These are phyloP conservation scores for Cliona cf. orientalis DNA, from an alignment of 37 sponge, comb jelly and placozoan genomes.

Conservation along the genomic window DNA sequence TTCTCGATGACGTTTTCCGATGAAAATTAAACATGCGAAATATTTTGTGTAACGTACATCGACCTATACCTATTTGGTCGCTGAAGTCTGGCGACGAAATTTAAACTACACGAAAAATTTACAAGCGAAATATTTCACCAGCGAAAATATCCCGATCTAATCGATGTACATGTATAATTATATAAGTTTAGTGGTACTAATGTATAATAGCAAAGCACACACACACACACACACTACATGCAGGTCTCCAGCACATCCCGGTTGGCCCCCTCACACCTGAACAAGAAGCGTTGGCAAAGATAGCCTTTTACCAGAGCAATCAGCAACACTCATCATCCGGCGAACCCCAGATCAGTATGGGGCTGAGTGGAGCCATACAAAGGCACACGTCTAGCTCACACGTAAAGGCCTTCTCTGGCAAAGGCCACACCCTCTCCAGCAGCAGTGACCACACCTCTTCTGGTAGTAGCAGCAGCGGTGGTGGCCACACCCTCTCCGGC, in stretches of 20 bases:
- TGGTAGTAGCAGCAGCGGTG: not conserved
- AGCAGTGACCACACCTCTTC: not conserved
- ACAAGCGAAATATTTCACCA: too few relatives aligned
- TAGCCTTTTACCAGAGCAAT: not conserved
- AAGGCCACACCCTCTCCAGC: slow-evolving; percentile 55
- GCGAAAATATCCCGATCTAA: too few relatives aligned
- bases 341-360: not conserved
- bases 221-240: not conserved
- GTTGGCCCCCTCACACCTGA: slow-evolving; percentile 50
- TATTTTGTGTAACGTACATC: too few relatives aligned
- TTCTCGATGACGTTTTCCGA: too few relatives aligned
- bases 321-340: not conserved
- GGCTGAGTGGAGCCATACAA: slow-evolving; percentile 1
- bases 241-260: slow-evolving; percentile 61
- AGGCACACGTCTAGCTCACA: not conserved
- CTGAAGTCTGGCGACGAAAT: too few relatives aligned
- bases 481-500: not conserved
- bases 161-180: too few relatives aligned
- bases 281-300: slow-evolving; percentile 37
- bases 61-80: too few relatives aligned
- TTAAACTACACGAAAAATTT: too few relatives aligned
- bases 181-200: too few relatives aligned
- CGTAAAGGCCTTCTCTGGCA: slow-evolving; percentile 79
- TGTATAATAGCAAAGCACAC: too few relatives aligned
- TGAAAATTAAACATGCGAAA: too few relatives aligned